Percentiles rank a stretch among this genome's conserved stretches.
Evolutionary conservation across 2,113 vertebrate species (phyloP).

Genomic region (Sylvia atricapilla): DNA sequence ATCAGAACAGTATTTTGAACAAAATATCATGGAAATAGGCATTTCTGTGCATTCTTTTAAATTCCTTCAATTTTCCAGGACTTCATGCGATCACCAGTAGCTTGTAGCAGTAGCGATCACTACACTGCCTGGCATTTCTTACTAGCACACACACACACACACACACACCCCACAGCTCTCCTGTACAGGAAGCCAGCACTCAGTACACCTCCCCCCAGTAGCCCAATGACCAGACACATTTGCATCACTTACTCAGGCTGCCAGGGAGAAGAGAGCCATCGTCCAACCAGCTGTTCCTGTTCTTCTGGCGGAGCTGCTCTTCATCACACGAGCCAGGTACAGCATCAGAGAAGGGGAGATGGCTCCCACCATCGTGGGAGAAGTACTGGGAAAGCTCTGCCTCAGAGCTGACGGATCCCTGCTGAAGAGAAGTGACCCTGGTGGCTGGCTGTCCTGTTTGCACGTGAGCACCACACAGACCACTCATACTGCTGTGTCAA

Average conservation of each 20-base stretch:
- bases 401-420: conserved; percentile 88
- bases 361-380: conserved; percentile 70
- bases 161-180: not conserved
- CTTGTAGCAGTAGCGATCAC: too few species aligned
- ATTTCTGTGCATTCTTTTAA: not conserved
- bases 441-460: not conserved
- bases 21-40: not conserved
- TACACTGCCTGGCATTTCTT: not conserved
- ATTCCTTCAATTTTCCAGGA: not conserved
- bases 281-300: conserved; percentile 71
- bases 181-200: not conserved
- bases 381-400: conserved; percentile 89
- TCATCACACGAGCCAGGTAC: conserved; percentile 73
- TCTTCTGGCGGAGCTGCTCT: conserved; percentile 74
- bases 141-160: not conserved
- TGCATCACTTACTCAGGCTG: conserved; percentile 42
- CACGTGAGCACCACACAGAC: not conserved
- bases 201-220: not conserved
- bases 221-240: not conserved
- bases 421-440: conserved; percentile 49
- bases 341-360: conserved; percentile 76
- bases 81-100: not conserved
- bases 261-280: conserved; percentile 61
- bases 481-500: not conserved
- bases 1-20: not conserved